Conservation (phyloP, 2,797 vertebrate genomes). For the Centropyge bicolor region DNA sequence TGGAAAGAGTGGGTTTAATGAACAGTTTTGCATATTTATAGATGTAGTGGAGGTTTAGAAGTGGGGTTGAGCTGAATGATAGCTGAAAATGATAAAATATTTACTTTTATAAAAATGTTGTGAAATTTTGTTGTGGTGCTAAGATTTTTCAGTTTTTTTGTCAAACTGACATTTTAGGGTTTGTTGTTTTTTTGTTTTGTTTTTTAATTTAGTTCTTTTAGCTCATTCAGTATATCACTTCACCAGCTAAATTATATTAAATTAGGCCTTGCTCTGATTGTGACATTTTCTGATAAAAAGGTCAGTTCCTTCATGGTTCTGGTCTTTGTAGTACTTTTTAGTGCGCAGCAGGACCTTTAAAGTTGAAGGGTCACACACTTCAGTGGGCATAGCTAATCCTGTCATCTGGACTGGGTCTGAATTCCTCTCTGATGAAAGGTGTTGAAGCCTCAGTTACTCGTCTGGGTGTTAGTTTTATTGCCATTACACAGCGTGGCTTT, state of each 20-base stretch:
- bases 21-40: neutral
- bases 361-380: constrained; percentile 56
- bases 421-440: constrained; percentile 59
- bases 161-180: too few relatives aligned
- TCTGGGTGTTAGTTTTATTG: constrained; percentile 44
- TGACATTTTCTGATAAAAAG: constrained; percentile 22
- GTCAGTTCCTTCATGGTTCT: constrained; percentile 38
- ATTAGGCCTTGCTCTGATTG: constrained; percentile 19
- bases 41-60: neutral
- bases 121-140: too few relatives aligned
- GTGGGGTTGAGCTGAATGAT: neutral
- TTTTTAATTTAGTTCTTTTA: too few relatives aligned
- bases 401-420: constrained; percentile 56
- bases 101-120: neutral
- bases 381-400: constrained; percentile 46
- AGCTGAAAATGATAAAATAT: neutral
- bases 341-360: constrained; percentile 28
- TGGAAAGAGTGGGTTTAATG: neutral
- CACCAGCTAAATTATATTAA: neutral
- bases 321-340: constrained; percentile 44
- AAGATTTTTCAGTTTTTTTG: too few relatives aligned
- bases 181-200: too few relatives aligned
- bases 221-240: too few relatives aligned
- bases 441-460: constrained; percentile 39
- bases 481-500: constrained; percentile 34